These are phyloP conservation scores for Daboia siamensis DNA, from an alignment of 2,113 vertebrate genomes.

Conservation along the genomic window DNA sequence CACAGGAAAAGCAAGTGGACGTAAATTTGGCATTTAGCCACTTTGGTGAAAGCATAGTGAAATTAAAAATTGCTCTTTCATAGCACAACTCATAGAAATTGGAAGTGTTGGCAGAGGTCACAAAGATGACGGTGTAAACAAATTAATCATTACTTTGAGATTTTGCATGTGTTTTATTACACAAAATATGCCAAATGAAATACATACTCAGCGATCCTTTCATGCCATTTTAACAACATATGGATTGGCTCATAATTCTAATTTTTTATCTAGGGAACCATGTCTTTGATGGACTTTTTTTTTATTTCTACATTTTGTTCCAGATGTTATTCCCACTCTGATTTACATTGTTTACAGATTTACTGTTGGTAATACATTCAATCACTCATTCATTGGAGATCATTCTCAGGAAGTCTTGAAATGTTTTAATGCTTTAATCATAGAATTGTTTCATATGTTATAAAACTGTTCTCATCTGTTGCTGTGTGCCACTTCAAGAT, in stretches of 20 bases:
- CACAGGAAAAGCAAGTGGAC: slow-evolving; percentile 26
- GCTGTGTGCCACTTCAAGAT: background rate
- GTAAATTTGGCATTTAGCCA: slow-evolving; percentile 51
- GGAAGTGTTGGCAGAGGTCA: background rate
- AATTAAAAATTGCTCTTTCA: slow-evolving; percentile 31
- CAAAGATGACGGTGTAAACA: background rate
- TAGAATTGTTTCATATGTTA: background rate
- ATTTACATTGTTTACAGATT: background rate
- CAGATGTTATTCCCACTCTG: background rate
- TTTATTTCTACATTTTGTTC: background rate
- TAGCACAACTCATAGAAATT: background rate
- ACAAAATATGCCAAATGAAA: background rate
- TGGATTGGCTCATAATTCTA: background rate
- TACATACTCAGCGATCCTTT: background rate
- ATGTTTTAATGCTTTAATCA: background rate
- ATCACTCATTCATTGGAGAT: background rate
- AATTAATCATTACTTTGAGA: slow-evolving; percentile 2
- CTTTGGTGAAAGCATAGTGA: slow-evolving; percentile 32
- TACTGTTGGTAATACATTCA: background rate
- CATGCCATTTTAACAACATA: background rate
- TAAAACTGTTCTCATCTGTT: background rate
- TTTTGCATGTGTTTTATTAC: slow-evolving; percentile 2
- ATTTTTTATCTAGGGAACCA: background rate
- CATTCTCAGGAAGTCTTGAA: background rate
- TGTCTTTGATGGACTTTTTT: background rate